Evolutionary conservation across 2,113 vertebrate genomes (phyloP), one percentile per base, ranked within the genome.

Genomic region (Crocuta crocuta): DNA sequence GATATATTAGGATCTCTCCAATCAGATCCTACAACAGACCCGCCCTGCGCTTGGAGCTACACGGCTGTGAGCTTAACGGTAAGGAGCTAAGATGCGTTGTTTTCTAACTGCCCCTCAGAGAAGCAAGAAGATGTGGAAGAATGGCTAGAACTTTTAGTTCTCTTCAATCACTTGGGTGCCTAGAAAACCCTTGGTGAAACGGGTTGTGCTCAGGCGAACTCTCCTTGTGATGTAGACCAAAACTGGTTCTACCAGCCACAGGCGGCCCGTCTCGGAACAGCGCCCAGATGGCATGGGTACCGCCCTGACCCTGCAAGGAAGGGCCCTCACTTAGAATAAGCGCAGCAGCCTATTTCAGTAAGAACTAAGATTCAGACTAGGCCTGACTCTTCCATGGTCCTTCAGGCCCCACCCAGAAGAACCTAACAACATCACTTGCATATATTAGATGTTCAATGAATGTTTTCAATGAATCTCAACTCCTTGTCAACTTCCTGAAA

Each of bases 11-110:
- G 96, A 98, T 99, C 50, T 99, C 99, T 94, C 99, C 99, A n/a
- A 98, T 96, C 0, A 50, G 97, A 7, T 99, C 98, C 98, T 98
- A 99, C 95, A 99, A 98, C 83, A 98, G 96, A 89, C 99, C 99
- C n/a, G 99, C 99, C 28, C 98, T 99, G 95, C 99, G 99, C 61
- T 97, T 99, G 99, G 99, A 99, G 93, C 98, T 99, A 93, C 99
- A 99, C 84, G 99, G 99, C 89, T 99, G 99, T 97, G 99, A 99
- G 97, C 97, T 99, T 19, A 99, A 99, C 12, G 99, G 99, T 99
- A 98, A 99, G 99, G 94, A 93, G 31, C 35, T 39, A 16, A 85
- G 4, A 31, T 2, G 15, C 39, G 11, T 24, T 55, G 10, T 73
- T 43, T 45, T 85, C 80, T 88, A 1, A 10, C 31, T 26, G 2